Evolutionary conservation across 23 tunicate genomes (phyloP).

Genomic region (Ascidia mentula): DNA sequence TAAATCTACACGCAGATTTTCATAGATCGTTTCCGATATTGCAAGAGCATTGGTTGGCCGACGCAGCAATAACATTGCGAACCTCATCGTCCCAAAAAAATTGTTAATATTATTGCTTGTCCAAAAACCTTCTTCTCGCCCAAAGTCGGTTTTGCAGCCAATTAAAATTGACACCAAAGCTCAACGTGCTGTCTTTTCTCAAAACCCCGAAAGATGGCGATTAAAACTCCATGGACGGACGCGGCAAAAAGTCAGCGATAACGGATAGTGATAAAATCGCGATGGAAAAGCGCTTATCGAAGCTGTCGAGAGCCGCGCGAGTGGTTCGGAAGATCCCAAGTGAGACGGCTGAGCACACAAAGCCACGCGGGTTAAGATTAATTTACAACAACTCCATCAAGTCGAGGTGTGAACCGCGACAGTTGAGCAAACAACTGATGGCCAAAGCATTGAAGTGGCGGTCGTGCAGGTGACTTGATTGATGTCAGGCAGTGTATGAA

Average conservation of each 20-base stretch:
- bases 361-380: background rate
- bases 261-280: background rate
- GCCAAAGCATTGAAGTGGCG: background rate
- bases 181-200: constrained; percentile 4
- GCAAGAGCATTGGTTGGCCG: too few relatives aligned
- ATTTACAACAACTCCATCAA: background rate
- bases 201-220: background rate
- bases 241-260: background rate
- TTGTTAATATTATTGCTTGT: too few relatives aligned
- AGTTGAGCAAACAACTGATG: constrained; percentile 6
- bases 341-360: background rate
- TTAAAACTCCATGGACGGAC: too few relatives aligned
- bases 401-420: background rate
- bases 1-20: too few relatives aligned
- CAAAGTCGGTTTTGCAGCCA: background rate
- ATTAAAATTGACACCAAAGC: background rate
- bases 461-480: background rate
- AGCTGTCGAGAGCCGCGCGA: background rate
- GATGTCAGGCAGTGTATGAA: background rate
- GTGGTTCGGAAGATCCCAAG: background rate
- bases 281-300: background rate
- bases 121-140: background rate
- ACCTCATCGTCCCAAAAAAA: too few relatives aligned
- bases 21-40: too few relatives aligned
- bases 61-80: too few relatives aligned